Base-by-base conservation (phyloP, 2,888 invertebrate genomes). In the Drosophila meridiana region DNA sequence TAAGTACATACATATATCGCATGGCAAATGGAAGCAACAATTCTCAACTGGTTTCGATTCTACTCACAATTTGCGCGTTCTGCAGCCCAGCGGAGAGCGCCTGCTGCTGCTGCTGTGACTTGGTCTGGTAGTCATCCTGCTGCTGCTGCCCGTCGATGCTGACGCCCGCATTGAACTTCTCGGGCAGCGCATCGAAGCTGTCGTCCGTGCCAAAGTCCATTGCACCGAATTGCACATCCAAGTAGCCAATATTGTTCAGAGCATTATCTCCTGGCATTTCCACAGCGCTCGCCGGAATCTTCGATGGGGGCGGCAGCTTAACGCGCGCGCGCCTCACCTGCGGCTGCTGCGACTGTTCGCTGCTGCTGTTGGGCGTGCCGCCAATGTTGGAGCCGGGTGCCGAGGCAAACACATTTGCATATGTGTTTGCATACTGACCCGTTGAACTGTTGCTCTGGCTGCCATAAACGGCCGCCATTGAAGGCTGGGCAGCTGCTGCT, bases 211-310 rank as follows among this genome's bases (percentile, higher is more conserved):
- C 95, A 88, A 96, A 95, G 87, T 98, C 98, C 83, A 98, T 94
- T 4, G 96, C 98, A 40, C 98, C 98, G 93, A 99, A 99, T 94
- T 98, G 98, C 78, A 99, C 98, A 94, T 98, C 98, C 83, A 99
- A 94, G 93, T 96, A 96, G 76, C 95, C 95, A 79, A 96, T 95
- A 78, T 95, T 95, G 71, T 95, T 95, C 14, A 95, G 94, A 68
- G 96, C 94, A 76, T 88, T 87, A 89, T 98, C 98, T 76, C 97
- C 98, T 0, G 99, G 99, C 99, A 99, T 99, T 94, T 99, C 99
- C 45, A 99, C 99, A 30, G 99, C 98, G 67, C 96, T 96, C 61
- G 97, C 95, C 48, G 98, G 99, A 90, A 99, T 99, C 96, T 97
- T 97, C 47, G 97, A 97, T 7, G 97, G 97, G 36, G 97, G 97